Conservation (phyloP, 2,888 invertebrate species). For the Invenusta paracnida region DNA sequence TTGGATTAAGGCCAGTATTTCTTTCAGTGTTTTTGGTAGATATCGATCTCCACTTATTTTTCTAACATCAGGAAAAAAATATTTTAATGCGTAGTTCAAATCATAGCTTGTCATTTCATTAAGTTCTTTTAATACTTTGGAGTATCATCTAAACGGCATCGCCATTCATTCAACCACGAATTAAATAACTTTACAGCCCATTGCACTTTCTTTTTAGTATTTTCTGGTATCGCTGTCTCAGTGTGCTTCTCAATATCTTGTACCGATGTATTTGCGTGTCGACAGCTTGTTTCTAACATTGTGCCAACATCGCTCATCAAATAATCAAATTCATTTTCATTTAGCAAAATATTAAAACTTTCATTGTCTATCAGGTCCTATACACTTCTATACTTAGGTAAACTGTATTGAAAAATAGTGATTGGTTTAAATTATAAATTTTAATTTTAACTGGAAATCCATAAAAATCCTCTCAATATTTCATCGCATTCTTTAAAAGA, state of each 20-base stretch:
- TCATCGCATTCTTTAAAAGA: no score
- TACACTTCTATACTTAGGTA: no score
- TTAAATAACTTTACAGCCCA: no score
- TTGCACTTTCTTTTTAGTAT: neutral
- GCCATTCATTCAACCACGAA: slow-evolving; percentile 20
- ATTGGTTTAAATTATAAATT: no score
- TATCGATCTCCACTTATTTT: slow-evolving; percentile 7
- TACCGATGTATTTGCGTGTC: neutral
- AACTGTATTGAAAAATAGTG: no score
- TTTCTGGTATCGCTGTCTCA: slow-evolving; percentile 17
- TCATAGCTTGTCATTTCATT: slow-evolving; percentile 5
- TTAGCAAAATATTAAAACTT: no score
- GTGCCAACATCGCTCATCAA: slow-evolving; percentile 22
- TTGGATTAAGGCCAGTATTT: slow-evolving; percentile 25
- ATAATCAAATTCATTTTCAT: slow-evolving; percentile 20
- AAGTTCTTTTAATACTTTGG: slow-evolving; percentile 17
- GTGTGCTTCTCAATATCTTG: slow-evolving; percentile 7
- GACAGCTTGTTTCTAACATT: slow-evolving; percentile 10
- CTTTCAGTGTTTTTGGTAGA: no score
- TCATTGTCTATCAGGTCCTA: no score
- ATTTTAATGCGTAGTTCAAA: slow-evolving; percentile 16
- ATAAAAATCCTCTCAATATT: no score
- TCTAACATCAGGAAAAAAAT: no score
- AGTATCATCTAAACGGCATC: neutral
- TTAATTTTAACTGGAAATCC: no score